Conservation (phyloP, 2,888 invertebrate genomes). For the Chrysodeixis includens region DNA sequence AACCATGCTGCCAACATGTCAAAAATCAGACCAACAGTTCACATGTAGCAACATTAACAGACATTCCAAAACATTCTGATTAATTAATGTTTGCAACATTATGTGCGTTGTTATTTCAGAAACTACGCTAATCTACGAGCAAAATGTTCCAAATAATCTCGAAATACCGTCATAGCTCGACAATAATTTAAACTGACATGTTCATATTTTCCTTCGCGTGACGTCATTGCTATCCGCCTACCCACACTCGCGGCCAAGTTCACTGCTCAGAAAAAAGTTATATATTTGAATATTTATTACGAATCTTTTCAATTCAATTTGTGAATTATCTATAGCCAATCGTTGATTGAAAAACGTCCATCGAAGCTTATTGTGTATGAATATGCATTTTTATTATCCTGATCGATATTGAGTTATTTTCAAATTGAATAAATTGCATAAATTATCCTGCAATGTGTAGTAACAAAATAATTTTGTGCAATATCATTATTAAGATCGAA, state of each 20-base stretch:
- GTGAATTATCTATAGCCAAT: background rate
- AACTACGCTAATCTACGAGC: constrained; percentile 21
- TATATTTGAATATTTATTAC: background rate
- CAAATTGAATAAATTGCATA: background rate
- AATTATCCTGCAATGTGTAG: no score
- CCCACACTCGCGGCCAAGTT: constrained; percentile 6
- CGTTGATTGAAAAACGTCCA: background rate
- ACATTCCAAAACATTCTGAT: constrained; percentile 40
- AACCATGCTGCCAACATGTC: constrained; percentile 10
- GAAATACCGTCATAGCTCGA: constrained; percentile 55
- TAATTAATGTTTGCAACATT: constrained; percentile 22
- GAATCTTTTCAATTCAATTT: background rate
- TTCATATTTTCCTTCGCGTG: constrained; percentile 52
- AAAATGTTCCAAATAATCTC: constrained; percentile 51
- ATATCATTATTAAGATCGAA: no score
- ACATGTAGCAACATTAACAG: constrained; percentile 27
- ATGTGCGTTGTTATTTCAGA: constrained; percentile 27
- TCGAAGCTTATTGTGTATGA: background rate
- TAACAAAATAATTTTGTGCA: no score
- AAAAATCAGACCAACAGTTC: constrained; percentile 20
- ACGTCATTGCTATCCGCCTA: constrained; percentile 52
- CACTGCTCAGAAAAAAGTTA: background rate
- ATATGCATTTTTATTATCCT: background rate
- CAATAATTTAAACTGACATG: constrained; percentile 54
- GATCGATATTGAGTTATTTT: background rate